Percentiles rank a stretch among this genome's conserved stretches.
Conservation (phyloP, 1,140 invertebrate genomes). For the Drosophila punjabiensis region DNA sequence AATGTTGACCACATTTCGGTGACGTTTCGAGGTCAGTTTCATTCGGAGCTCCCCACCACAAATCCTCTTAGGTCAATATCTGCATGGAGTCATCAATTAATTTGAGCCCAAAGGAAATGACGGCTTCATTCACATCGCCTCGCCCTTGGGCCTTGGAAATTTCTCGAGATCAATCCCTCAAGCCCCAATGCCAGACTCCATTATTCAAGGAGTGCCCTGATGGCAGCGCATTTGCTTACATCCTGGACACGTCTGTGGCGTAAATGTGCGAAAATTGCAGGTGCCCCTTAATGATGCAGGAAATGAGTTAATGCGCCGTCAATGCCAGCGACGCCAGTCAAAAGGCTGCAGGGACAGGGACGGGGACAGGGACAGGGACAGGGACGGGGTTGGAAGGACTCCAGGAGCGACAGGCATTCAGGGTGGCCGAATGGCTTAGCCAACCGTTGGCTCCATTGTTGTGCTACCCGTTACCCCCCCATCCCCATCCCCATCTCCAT, state of each 20-base stretch:
- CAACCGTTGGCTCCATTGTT: conserved; percentile 50
- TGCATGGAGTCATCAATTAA: conserved; percentile 6
- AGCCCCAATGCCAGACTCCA: neutral
- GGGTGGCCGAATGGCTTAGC: conserved; percentile 32
- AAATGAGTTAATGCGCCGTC: conserved; percentile 77
- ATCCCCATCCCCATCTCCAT: neutral
- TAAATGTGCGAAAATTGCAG: conserved; percentile 74
- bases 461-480: neutral
- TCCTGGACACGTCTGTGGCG: conserved; percentile 38
- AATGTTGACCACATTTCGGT: neutral
- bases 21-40: neutral
- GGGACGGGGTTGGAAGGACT: neutral
- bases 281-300: conserved; percentile 77
- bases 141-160: neutral
- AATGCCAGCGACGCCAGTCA: conserved; percentile 57
- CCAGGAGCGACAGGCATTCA: conserved; percentile 16
- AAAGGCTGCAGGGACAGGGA: conserved; percentile 13
- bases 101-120: neutral
- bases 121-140: neutral
- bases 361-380: neutral
- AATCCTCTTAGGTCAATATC: conserved; percentile 1
- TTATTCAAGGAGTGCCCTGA: conserved; percentile 18
- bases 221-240: conserved; percentile 5
- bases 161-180: conserved; percentile 9
- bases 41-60: neutral